Conservation (phyloP, 2,888 invertebrate genomes). For the Autographa pulchrina region DNA sequence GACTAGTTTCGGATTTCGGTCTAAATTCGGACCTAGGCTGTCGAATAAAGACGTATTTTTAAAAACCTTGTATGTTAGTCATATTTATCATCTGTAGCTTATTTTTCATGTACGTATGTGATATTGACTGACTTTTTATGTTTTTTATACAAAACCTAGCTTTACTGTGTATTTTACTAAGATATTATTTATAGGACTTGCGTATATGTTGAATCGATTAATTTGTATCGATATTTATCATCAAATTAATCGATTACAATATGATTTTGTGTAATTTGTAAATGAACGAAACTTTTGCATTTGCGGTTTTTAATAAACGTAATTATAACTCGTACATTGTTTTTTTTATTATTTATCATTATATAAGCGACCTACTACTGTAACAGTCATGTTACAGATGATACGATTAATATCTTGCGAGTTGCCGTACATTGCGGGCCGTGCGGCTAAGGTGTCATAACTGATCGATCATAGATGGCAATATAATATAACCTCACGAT, state of each 20-base stretch:
- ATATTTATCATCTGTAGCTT: slow-evolving; percentile 50
- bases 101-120: slow-evolving; percentile 59
- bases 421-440: too few relatives aligned
- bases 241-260: slow-evolving; percentile 28
- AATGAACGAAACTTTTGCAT: slow-evolving; percentile 63
- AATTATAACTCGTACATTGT: slow-evolving; percentile 39
- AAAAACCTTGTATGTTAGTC: slow-evolving; percentile 30
- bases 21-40: background rate
- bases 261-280: slow-evolving; percentile 56
- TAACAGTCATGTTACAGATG: too few relatives aligned
- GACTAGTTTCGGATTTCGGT: too few relatives aligned
- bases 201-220: slow-evolving; percentile 36
- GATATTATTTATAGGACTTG: slow-evolving; percentile 46
- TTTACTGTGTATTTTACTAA: slow-evolving; percentile 49
- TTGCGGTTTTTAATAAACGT: slow-evolving; percentile 66
- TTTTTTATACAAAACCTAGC: slow-evolving; percentile 43
- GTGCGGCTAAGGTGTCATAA: too few relatives aligned
- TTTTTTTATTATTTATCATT: slow-evolving; percentile 16
- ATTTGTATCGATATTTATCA: slow-evolving; percentile 22
- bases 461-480: too few relatives aligned
- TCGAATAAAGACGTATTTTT: background rate
- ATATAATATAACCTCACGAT: too few relatives aligned
- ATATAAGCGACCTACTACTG: too few relatives aligned
- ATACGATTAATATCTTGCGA: too few relatives aligned
- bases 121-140: slow-evolving; percentile 70